Base-by-base conservation (phyloP, 2,888 invertebrate genomes). In the Tridacna crocea region DNA sequence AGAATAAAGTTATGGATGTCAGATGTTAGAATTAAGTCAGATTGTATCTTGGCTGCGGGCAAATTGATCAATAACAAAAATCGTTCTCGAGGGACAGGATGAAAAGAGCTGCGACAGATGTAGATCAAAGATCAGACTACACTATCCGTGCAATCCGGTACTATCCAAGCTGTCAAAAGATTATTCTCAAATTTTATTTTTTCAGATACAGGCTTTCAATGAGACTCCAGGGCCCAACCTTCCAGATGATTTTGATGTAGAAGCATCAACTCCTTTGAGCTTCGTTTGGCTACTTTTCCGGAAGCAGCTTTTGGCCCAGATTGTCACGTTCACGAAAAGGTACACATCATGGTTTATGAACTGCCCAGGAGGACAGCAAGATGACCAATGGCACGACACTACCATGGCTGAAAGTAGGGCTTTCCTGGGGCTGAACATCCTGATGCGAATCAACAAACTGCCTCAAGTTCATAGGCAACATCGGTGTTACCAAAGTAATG, bases 401-500 rank as follows among this genome's bases (percentile, higher is more conserved):
- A 68, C 68, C 22, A 3, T 22, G 12, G n/a, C 46, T 0, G 73
- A 73, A 22, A 78, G 72, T 63, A 24, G 47, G 8, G 75, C 83
- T 0, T 84, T 79, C 55, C 63, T 81, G 24, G 74, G 73, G 0
- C 36, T 84, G 19, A 74, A 76, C 70, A 68, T 84, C 15, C 65
- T 76, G 12, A 84, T 84, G 81, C 81, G 84, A 4, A 68, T 84
- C 2, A 48, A 58, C 26, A 17, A 47, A 12, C 74, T 81, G 55
- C 81, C 84, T 0, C 24, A 19, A 12, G 17, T 27, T 47, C 1
- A 12, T 68, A 0, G 68, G 68, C 13, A 68, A 68, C 22, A 2
- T n/a, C 4, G 47, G 68, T 3, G 48, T 68, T 10, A 4, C 13
- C 0, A 46, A 46, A 0, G 22, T 22, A 2, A 68, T 68, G 68